Percentiles rank a stretch among this genome's conserved stretches.
phyloP scores from a whole-genome alignment of 2,888 invertebrate genomes.

The Nemoura dubitans region DNA sequence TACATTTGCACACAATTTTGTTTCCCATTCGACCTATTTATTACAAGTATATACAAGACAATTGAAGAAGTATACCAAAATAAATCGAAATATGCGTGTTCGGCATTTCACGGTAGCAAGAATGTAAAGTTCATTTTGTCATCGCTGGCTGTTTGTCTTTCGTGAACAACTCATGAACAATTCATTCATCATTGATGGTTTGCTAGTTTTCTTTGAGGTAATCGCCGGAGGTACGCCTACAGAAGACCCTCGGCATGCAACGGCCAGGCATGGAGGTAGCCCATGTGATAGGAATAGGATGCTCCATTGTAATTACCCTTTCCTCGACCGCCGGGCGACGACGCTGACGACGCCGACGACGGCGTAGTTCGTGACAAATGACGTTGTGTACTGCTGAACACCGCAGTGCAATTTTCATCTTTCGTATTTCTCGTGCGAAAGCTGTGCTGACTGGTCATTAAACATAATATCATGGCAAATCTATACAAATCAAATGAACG shows the following conservation, averaged over 20 bases:
- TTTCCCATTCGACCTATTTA: no score
- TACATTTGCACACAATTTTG: no score
- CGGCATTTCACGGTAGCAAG: neutral
- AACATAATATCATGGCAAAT: no score
- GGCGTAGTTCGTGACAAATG: conserved; percentile 14
- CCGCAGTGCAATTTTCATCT: neutral
- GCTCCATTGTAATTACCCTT: conserved; percentile 28
- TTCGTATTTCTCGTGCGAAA: no score
- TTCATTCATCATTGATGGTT: conserved; percentile 21
- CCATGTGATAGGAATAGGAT: neutral
- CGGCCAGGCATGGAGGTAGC: neutral
- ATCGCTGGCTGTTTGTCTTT: conserved; percentile 32
- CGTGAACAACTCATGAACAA: conserved; percentile 2
- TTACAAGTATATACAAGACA: neutral
- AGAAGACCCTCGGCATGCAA: neutral
- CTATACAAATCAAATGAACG: no score
- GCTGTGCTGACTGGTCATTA: no score
- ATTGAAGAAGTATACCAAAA: neutral
- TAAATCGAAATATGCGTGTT: neutral
- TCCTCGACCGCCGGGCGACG: neutral
- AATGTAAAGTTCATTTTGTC: neutral
- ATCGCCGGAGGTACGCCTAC: neutral
- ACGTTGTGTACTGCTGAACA: neutral
- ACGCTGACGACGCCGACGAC: neutral
- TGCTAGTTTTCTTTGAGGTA: conserved; percentile 25